Evolutionary conservation across 2,888 invertebrate genomes (phyloP).

Genomic region (Drosophila ezoana): DNA sequence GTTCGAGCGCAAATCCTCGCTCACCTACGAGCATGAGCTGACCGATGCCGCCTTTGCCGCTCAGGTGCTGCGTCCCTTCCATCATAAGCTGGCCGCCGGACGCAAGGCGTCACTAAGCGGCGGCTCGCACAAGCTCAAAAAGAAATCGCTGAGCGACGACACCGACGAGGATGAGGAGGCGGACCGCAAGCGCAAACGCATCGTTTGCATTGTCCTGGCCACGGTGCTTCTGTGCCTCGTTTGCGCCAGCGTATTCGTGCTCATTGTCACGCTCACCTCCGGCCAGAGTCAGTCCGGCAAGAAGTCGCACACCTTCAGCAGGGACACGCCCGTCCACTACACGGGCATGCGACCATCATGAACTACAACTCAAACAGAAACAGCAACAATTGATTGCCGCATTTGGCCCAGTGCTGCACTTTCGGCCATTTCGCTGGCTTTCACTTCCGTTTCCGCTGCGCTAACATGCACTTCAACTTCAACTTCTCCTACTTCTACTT

Average conservation of each 20-base stretch:
- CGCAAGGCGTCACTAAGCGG: constrained; percentile 82
- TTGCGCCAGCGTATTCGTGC: constrained; percentile 90
- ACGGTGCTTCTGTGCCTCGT: constrained; percentile 90
- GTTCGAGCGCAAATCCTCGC: constrained; percentile 83
- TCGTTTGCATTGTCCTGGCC: constrained; percentile 89
- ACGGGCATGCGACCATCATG: constrained; percentile 83
- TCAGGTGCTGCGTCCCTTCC: constrained; percentile 83
- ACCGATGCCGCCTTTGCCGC: constrained; percentile 84
- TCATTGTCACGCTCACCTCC: constrained; percentile 91
- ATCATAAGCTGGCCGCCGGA: constrained; percentile 80
- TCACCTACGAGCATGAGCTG: constrained; percentile 84
- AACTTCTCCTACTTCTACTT: constrained; percentile 6
- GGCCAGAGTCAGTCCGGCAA: constrained; percentile 88
- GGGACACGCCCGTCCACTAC: constrained; percentile 85
- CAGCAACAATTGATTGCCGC: constrained; percentile 5
- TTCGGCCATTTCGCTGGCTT: constrained; percentile 36
- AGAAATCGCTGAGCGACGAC: constrained; percentile 85
- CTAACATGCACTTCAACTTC: constrained; percentile 13
- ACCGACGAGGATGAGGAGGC: constrained; percentile 87
- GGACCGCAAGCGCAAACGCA: constrained; percentile 89
- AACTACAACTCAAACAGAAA: constrained; percentile 50
- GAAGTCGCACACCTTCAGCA: constrained; percentile 88
- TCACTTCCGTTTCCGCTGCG: constrained; percentile 57
- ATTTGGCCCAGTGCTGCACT: constrained; percentile 12
- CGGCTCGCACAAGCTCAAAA: constrained; percentile 81